Evolutionary conservation across 2,113 vertebrate species (phyloP).

Genomic region (Ranitomeya imitator): DNA sequence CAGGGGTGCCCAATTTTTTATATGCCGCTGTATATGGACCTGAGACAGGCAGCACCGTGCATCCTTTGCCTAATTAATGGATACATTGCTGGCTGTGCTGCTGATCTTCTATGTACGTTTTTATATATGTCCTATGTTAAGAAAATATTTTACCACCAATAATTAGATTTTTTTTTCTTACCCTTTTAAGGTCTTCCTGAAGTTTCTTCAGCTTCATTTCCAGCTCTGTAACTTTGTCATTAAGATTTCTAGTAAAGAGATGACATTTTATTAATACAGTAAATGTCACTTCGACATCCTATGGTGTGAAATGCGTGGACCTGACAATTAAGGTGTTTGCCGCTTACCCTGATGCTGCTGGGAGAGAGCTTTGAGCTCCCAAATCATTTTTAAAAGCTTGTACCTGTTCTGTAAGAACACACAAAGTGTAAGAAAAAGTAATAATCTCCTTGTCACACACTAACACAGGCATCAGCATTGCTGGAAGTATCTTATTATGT

Average conservation of each 20-base stretch:
- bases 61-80: too few relatives aligned
- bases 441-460: neutral
- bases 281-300: neutral
- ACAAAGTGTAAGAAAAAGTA: slow-evolving; percentile 23
- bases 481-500: neutral
- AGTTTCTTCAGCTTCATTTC: slow-evolving; percentile 85
- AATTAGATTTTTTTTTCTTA: slow-evolving; percentile 62
- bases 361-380: slow-evolving; percentile 9
- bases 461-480: neutral
- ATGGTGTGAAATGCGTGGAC: slow-evolving; percentile 5
- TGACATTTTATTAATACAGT: neutral
- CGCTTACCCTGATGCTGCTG: slow-evolving; percentile 53
- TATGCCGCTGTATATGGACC: too few relatives aligned
- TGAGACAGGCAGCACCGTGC: too few relatives aligned
- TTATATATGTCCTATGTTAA: too few relatives aligned
- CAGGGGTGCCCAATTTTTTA: too few relatives aligned
- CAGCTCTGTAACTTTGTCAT: slow-evolving; percentile 87
- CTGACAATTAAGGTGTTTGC: neutral
- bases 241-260: slow-evolving; percentile 70
- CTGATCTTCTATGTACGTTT: too few relatives aligned
- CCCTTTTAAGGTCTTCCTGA: slow-evolving; percentile 89
- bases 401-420: slow-evolving; percentile 45
- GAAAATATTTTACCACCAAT: slow-evolving; percentile 54
- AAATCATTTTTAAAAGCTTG: neutral
- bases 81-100: too few relatives aligned